Percentiles rank a stretch among this genome's conserved stretches.
Evolutionary conservation across 2,113 vertebrate species (phyloP).

Genomic region (Ploceus nigricollis): DNA sequence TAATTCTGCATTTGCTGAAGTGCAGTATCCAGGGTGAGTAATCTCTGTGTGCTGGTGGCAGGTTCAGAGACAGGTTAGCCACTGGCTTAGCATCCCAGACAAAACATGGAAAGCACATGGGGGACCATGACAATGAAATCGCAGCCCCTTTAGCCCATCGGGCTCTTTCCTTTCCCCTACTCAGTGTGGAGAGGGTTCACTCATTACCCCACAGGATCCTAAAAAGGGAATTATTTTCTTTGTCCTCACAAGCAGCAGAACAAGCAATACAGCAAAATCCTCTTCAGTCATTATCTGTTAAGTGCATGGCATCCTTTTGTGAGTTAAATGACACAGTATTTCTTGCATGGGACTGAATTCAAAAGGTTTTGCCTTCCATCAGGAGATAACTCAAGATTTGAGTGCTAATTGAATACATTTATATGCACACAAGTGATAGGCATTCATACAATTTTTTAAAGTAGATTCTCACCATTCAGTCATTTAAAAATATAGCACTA

Average conservation of each 20-base stretch:
- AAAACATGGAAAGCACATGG: constrained; percentile 49
- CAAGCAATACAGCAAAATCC: constrained; percentile 63
- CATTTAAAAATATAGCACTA: constrained; percentile 65
- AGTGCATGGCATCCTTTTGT: constrained; percentile 66
- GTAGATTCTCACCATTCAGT: constrained; percentile 65
- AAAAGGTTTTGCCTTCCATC: constrained; percentile 66
- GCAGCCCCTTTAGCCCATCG: background rate
- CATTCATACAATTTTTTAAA: constrained; percentile 65
- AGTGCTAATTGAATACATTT: constrained; percentile 68
- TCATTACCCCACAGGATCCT: constrained; percentile 43
- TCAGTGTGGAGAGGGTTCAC: constrained; percentile 3
- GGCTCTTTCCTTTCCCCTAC: background rate
- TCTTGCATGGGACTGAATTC: constrained; percentile 62
- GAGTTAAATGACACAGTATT: constrained; percentile 66
- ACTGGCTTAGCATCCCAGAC: constrained; percentile 47
- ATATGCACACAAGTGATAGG: constrained; percentile 66
- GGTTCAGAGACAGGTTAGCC: constrained; percentile 59
- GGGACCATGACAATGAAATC: constrained; percentile 27
- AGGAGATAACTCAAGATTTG: constrained; percentile 65
- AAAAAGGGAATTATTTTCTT: constrained; percentile 63
- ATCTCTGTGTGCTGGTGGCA: constrained; percentile 38
- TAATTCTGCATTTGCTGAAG: constrained; percentile 56
- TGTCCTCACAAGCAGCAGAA: constrained; percentile 58
- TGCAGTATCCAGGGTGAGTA: constrained; percentile 62
- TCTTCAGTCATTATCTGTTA: constrained; percentile 66